Evolutionary conservation across 2,797 vertebrate genomes (phyloP).

Genomic region (Fundulus diaphanus): DNA sequence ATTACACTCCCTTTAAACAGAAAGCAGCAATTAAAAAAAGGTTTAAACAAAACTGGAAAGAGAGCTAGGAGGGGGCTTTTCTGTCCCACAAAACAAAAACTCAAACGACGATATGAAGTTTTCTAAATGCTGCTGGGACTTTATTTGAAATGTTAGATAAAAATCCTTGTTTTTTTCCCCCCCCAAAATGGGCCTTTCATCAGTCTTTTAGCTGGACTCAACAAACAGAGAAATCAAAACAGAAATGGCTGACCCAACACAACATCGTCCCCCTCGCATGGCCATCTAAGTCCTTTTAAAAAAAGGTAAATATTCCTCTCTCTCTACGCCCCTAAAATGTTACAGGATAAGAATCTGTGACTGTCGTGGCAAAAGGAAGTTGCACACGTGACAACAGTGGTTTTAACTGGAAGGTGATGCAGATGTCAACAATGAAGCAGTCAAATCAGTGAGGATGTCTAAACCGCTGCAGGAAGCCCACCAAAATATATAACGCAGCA

Average conservation of each 20-base stretch:
- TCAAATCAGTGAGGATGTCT: not conserved
- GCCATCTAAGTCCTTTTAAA: too few relatives aligned
- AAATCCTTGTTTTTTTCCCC: too few relatives aligned
- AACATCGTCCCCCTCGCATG: too few relatives aligned
- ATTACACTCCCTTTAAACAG: too few relatives aligned
- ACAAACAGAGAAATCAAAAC: too few relatives aligned
- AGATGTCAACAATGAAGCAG: not conserved
- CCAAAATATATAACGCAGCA: not conserved
- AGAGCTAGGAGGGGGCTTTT: too few relatives aligned
- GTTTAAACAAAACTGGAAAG: too few relatives aligned
- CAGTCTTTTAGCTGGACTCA: too few relatives aligned
- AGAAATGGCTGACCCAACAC: too few relatives aligned
- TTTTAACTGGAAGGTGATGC: not conserved
- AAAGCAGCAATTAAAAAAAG: not conserved
- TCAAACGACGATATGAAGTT: not conserved
- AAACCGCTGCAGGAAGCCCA: not conserved
- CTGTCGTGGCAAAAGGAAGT: not conserved
- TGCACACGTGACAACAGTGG: fast-evolving
- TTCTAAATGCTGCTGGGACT: not conserved
- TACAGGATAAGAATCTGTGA: not conserved
- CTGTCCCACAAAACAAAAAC: not conserved
- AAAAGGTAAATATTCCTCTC: too few relatives aligned
- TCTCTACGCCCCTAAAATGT: not conserved
- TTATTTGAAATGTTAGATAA: too few relatives aligned
- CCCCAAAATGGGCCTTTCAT: too few relatives aligned